Evolutionary conservation across 2,888 invertebrate species (phyloP).

Genomic region (Nemurella pictetii): DNA sequence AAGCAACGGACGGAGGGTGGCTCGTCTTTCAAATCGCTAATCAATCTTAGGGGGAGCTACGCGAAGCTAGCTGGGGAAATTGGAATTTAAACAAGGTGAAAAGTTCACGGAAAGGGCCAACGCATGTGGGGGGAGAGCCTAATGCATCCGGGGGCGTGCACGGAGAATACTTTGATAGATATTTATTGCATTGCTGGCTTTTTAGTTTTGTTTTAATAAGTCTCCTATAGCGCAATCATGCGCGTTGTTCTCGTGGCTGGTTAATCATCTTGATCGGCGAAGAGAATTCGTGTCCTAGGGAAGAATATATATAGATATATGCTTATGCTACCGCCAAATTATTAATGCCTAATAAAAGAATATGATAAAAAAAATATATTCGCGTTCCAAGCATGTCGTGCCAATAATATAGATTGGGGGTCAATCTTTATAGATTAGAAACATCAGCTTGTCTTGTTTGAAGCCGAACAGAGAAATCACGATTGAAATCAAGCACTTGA

Average conservation of each 20-base stretch:
- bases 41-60: not conserved
- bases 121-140: not conserved
- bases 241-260: not conserved
- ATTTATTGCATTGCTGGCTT: no score
- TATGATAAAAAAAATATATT: not conserved
- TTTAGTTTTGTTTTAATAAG: not conserved
- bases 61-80: not conserved
- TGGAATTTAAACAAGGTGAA: not conserved
- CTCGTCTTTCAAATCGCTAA: not conserved
- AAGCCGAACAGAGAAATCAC: not conserved
- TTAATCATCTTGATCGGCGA: not conserved
- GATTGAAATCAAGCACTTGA: not conserved
- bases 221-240: not conserved
- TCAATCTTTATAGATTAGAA: no score
- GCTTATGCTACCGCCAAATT: not conserved
- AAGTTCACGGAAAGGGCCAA: not conserved
- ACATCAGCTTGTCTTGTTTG: no score
- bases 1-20: no score
- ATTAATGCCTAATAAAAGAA: not conserved
- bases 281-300: not conserved
- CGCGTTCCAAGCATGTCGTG: not conserved
- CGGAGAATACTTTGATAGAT: not conserved
- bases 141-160: not conserved
- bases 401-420: not conserved
- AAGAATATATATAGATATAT: no score